Base-by-base conservation (phyloP, 2,113 vertebrate species). In the Xyliphius kryptos region DNA sequence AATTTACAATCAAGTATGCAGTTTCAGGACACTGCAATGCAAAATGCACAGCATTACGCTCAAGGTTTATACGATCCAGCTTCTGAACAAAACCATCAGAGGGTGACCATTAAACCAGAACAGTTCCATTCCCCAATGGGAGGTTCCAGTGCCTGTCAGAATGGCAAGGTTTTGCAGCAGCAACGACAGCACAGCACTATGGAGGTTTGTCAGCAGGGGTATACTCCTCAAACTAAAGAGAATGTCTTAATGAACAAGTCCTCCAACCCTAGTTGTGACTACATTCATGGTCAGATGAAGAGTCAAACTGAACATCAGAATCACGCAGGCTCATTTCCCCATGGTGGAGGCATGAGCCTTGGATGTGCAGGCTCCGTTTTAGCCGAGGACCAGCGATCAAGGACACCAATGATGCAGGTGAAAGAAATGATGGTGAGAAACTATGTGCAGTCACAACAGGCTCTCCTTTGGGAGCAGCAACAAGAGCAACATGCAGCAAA, bases 371-470 rank as follows among this genome's bases (percentile, higher is more conserved):
- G 84, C 47, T 73, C 82, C 60, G 0, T 79, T 2, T 0, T 72
- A 48, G 9, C 74, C 53, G 74, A 85, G 1, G 78, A 80, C 37
- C 84, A 79, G 37, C 79, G 82, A 55, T 88, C 80, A 3, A 90
- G 91, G 78, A 86, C 88, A 4, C 88, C 89, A 40, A 85, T 92
- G 81, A 72, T 86, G 79, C 95, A 97, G 67, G 86, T 90, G 67
- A 98, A 97, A 71, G 91, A 95, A 56, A 92, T 89, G 85, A 91
- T 97, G 85, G 91, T 97, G 36, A 84, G 94, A 58, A 93, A 89
- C 74, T 97, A 98, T 2, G 90, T 97, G 17, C 91, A 97, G 74
- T 92, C 94, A 0, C 95, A 97, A 78, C 95, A 97, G 81, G 95
- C 91, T 2, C 86, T 97, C 63, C 79, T 95, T 80, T 98, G 95